Percentiles rank a stretch among this genome's conserved stretches.
Conservation (phyloP, 2,797 vertebrate species). For the Darevskia nairensis region DNA sequence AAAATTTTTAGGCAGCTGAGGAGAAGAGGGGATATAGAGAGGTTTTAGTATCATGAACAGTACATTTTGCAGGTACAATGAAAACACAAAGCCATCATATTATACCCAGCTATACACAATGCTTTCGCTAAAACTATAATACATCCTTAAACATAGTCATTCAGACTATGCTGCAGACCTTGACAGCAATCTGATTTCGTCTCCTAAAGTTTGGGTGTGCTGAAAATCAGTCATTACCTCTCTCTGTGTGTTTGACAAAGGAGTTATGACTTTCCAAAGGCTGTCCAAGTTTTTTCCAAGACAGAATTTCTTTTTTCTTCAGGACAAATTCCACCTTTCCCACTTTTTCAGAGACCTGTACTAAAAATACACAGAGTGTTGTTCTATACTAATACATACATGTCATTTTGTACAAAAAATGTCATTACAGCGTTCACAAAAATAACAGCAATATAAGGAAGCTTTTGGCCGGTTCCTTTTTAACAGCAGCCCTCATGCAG, state of each 20-base stretch:
- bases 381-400: conserved; percentile 42
- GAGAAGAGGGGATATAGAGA: not conserved
- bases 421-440: not conserved
- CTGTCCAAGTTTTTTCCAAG: conserved; percentile 87
- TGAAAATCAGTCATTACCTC: conserved; percentile 78
- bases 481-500: not conserved
- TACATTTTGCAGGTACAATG: not conserved
- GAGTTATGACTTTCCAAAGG: conserved; percentile 85
- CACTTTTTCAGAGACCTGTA: conserved; percentile 75
- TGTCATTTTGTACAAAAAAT: not conserved
- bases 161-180: not conserved
- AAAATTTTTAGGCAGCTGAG: not conserved
- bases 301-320: conserved; percentile 79
- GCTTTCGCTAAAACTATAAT: not conserved
- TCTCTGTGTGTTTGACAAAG: conserved; percentile 81
- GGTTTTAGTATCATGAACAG: not conserved
- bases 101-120: not conserved
- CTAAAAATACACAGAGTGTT: conserved; percentile 71
- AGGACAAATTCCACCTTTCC: conserved; percentile 91
- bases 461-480: not conserved
- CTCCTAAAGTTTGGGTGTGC: not conserved
- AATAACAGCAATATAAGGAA: no score
- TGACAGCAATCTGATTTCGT: not conserved
- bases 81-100: not conserved
- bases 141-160: not conserved